Evolutionary conservation across 2,113 vertebrate genomes (phyloP).

Genomic region (Theropithecus gelada): DNA sequence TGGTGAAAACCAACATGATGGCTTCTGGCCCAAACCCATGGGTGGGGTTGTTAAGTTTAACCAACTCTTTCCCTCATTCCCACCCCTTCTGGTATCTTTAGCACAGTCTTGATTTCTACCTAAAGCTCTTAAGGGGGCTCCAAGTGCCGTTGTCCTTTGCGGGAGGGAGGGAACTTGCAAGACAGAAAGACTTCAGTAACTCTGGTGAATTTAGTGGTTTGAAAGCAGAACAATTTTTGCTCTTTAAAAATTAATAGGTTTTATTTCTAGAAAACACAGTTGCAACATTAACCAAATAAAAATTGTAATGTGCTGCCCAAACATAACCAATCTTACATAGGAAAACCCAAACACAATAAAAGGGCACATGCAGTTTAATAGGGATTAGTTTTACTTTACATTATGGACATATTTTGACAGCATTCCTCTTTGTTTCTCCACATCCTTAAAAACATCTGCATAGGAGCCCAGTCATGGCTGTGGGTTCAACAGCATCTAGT

Average conservation of each 20-base stretch:
- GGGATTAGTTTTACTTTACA: neutral
- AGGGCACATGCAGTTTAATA: neutral
- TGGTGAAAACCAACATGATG: neutral
- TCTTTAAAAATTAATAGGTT: neutral
- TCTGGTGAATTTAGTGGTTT: no score
- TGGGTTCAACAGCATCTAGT: neutral
- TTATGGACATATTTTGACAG: neutral
- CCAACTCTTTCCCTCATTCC: neutral
- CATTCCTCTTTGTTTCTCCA: neutral
- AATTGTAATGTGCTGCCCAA: neutral
- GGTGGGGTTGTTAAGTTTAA: neutral
- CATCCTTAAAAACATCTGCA: neutral
- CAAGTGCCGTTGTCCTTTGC: neutral
- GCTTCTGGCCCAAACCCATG: neutral
- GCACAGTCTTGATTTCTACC: neutral
- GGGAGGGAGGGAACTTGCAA: neutral
- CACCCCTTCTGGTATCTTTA: fast-evolving
- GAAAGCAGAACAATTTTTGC: neutral
- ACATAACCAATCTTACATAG: neutral
- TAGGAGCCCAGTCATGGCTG: neutral
- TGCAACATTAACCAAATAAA: neutral
- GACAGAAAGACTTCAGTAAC: no score
- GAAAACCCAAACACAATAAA: neutral
- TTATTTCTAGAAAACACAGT: neutral
- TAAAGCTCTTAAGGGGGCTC: neutral